Evolutionary conservation across 2,888 invertebrate species (phyloP), one percentile per base, ranked within the genome.

Genomic region (Gortyna flavago): DNA sequence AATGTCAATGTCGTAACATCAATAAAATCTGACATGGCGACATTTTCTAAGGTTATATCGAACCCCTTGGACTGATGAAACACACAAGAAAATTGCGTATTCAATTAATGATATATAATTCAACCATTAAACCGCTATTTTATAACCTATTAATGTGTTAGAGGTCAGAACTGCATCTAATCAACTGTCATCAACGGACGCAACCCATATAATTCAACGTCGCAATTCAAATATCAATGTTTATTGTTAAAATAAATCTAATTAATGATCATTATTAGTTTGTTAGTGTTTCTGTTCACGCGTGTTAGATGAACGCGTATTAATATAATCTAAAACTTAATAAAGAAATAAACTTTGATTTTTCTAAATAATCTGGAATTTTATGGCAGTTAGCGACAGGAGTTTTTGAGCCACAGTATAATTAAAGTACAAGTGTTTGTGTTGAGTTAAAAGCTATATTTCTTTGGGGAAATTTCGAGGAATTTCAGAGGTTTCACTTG

Each of bases 241-340:
- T 88, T 86, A 84, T 85, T 84, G 85, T 86, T 77, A 74, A 84
- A 86, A 82, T 83, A 79, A 79, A 82, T 86, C 81, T 88, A 88
- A 90, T 90, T 91, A 89, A 89, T 88, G 77, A 85, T 87, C 92
- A 94, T 91, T 92, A 90, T 75, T 87, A 85, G 84, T 84, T 85
- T 78, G 86, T 83, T 83, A 84, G 68, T 79, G 79, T 82, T 77
- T 81, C 82, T 84, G 82, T 71, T 75, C 84, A 85, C 87, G 80
- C 85, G 89, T 80, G 80, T 80, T 62, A 74, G 61, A 62, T 69
- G 72, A 48, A 57, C 48, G 7, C 48, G 32, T 62, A 29, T 51
- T 32, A 44, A 61, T 51, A 61, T n/a, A 65, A 59, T 59, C n/a
- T n/a, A n/a, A n/a, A 72, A 57, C 16, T 76, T 61, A 38, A 25